Percentiles rank a stretch among this genome's conserved stretches.
Conservation (phyloP, 2,888 invertebrate species). For the Doris montereyensis region DNA sequence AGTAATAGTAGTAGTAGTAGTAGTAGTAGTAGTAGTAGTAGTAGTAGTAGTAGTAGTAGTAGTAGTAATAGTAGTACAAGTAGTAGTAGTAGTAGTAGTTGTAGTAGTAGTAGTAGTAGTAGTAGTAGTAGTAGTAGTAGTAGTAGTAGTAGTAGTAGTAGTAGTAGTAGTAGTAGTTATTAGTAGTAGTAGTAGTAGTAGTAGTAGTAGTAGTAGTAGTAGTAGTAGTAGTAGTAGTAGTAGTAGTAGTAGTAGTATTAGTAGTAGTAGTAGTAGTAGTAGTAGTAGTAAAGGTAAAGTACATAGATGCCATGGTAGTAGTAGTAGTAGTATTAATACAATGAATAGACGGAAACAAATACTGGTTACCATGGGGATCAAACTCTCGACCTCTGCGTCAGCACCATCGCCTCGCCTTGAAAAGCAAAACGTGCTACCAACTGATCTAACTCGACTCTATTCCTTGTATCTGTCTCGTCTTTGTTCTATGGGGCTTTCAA, state of each 20-base stretch:
- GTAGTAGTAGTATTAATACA: no score
- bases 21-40: background rate
- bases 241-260: conserved; percentile 29
- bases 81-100: background rate
- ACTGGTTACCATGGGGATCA: background rate
- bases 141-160: background rate
- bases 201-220: conserved; percentile 35
- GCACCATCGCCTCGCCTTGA: background rate
- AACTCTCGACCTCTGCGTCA: background rate
- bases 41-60: background rate
- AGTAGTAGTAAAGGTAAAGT: background rate
- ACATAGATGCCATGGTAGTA: background rate
- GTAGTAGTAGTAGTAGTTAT: conserved; percentile 28
- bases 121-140: background rate
- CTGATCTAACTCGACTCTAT: background rate
- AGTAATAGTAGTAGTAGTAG: background rate
- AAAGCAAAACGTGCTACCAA: no score
- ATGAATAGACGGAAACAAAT: background rate
- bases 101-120: background rate
- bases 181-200: conserved; percentile 34
- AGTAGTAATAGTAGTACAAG: background rate
- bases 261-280: background rate
- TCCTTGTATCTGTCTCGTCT: no score
- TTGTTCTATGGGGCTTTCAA: no score
- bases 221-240: conserved; percentile 35